phyloP scores from a whole-genome alignment of 2,113 vertebrate species.

The Nothocercus nigrocapillus region DNA sequence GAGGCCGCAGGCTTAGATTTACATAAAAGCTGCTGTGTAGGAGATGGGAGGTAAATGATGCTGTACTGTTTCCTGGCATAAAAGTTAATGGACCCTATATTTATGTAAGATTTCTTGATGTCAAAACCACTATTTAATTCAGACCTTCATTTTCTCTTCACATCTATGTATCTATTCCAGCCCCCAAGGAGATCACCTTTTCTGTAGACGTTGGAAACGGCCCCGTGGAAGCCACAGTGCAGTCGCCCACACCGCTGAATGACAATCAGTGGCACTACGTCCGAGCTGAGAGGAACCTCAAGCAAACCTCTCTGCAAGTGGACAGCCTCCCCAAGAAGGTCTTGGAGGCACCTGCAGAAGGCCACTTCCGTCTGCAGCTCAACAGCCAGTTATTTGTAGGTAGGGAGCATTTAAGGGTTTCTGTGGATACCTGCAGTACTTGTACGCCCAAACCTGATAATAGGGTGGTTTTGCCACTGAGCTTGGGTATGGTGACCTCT shows the following conservation, averaged over 20 bases:
- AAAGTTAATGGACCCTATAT: conserved; percentile 43
- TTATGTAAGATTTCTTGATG: conserved; percentile 44
- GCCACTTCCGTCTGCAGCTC: conserved; percentile 88
- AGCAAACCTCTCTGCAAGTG: conserved; percentile 91
- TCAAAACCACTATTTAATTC: neutral
- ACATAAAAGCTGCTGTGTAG: conserved; percentile 21
- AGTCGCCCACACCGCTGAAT: conserved; percentile 87
- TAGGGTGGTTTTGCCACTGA: neutral
- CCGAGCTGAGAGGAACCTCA: conserved; percentile 89
- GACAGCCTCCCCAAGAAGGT: conserved; percentile 88
- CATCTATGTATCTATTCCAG: conserved; percentile 73
- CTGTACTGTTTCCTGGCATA: conserved; percentile 18
- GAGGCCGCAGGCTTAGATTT: conserved; percentile 19
- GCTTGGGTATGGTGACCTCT: neutral
- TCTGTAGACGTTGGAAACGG: conserved; percentile 92
- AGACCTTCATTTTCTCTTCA: neutral
- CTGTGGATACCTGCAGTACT: neutral
- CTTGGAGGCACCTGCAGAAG: conserved; percentile 83
- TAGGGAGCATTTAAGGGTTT: conserved; percentile 69
- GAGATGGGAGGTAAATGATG: conserved; percentile 51
- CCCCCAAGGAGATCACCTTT: conserved; percentile 89
- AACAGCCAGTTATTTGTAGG: conserved; percentile 95
- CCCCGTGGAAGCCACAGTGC: conserved; percentile 82
- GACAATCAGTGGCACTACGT: conserved; percentile 97
- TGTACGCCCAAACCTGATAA: neutral